Evolutionary conservation across 2,888 invertebrate species (phyloP), one percentile per base, ranked within the genome.

Genomic region (Agelastica alni): DNA sequence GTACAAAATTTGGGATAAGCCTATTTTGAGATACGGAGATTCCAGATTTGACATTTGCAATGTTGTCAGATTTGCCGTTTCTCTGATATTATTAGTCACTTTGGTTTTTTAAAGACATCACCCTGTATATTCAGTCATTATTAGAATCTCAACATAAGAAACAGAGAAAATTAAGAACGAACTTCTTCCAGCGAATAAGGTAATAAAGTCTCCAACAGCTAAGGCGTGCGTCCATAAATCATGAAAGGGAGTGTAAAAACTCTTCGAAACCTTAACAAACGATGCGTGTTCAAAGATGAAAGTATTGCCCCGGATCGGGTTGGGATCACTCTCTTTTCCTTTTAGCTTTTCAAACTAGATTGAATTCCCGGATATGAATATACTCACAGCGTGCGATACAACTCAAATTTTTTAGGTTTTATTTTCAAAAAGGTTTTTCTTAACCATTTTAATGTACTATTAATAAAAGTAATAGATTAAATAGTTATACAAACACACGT

Each of bases 201-300:
- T 17, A 18, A 18, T 30, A 12, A 44, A 18, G 10, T 42, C 12
- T 44, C 18, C 5, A 31, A 31, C 9, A 26, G 17, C n/a, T 13
- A 18, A 31, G 43, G 43, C 43, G 31, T 44, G 31, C 6, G 5
- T 26, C 18, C 16, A 44, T 31, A 44, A 44, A 44, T 44, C 43
- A 44, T 44, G 17, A 17, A 12, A 10, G 12, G 43, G 37, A n/a
- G 37, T 37, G 37, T 2, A 18, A 12, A n/a, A 44, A 44, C 43
- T 31, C 31, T 31, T 44, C 31, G 31, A 30, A 44, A 31, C 31
- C 31, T 31, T 44, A 31, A 31, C 30, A 18, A 44, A 30, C 31
- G 43, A 44, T 44, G 43, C 43, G 17, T 44, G 10, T 43, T 14
- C 31, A 44, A n/a, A 31, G 43, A 13, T n/a, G 30, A 30, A 30